Base-by-base conservation (phyloP, 2,888 invertebrate species). In the Drosophila antonietae region DNA sequence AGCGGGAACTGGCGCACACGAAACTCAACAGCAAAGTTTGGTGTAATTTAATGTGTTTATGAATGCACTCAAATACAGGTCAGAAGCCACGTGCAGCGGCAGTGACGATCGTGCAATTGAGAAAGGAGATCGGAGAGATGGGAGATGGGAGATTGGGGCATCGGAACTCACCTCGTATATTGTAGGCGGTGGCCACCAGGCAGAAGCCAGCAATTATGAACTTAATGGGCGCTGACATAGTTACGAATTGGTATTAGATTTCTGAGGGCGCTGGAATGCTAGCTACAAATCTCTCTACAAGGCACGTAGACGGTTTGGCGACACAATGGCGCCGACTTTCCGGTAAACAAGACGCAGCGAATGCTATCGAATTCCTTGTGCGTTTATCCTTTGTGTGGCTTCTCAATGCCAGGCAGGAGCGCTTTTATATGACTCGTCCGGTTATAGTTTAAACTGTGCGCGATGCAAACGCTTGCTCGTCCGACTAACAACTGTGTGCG, bases 381-480 rank as follows among this genome's bases (percentile, higher is more conserved):
- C 35, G 35, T 33, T 15, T 77, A 58, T 71, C 70, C 80, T 84
- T 72, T 53, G 52, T 61, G 33, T 0, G 75, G 62, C 49, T 74
- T 67, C 67, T 15, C 28, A 47, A 39, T 46, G 60, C n/a, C 62
- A 55, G 44, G 55, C 64, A 55, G 20, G 23, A 39, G 28, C 55
- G 31, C 58, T 62, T 41, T 46, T 37, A 39, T 15, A 28, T 28
- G 28, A 47, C n/a, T 33, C 37, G 28, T 41, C 20, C 20, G 41
- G n/a, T 23, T 49, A 33, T 44, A 9, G 52, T 72, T 63, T 43
- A 69, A 74, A 73, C 60, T 75, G 80, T 75, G 89, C 89, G 85
- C 89, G 83, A 80, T 87, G 86, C 85, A 85, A 73, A 88, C 86
- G 73, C 59, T 65, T 82, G 82, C 83, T 80, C 86, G 86, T 75